phyloP scores from a whole-genome alignment of 2,888 invertebrate species.

The Campopleginae sp. region DNA sequence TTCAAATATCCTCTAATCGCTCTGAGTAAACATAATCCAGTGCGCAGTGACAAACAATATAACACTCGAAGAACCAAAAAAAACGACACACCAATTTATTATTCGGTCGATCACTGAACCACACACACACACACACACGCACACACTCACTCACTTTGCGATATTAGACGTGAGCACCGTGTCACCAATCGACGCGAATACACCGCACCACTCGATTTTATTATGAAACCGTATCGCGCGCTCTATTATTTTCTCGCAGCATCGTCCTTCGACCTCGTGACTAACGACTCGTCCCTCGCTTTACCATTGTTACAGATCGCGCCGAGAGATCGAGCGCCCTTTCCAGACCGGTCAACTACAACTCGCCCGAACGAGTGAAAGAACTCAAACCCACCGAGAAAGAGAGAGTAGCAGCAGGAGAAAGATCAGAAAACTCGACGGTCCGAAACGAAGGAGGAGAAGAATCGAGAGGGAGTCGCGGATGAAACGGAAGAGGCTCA shows the following conservation, averaged over 20 bases:
- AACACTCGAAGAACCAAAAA: not conserved
- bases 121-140: conserved; percentile 1
- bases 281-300: conserved; percentile 59
- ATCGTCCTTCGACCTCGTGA: conserved; percentile 37
- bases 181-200: conserved; percentile 8
- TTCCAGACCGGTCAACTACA: conserved; percentile 68
- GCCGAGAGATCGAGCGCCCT: conserved; percentile 30
- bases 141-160: not conserved
- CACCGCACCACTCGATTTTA: conserved; percentile 22
- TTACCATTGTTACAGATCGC: conserved; percentile 47
- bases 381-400: conserved; percentile 35
- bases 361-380: conserved; percentile 48
- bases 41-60: not conserved
- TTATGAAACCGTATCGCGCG: conserved; percentile 20
- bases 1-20: conserved; percentile 20
- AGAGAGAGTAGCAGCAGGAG: conserved; percentile 37
- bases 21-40: conserved; percentile 37
- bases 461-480: conserved; percentile 51
- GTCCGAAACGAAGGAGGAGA: conserved; percentile 30
- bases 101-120: conserved; percentile 6
- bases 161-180: conserved; percentile 12
- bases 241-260: conserved; percentile 9
- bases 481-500: conserved; percentile 47
- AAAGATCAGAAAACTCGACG: conserved; percentile 51
- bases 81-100: conserved; percentile 8